These are phyloP conservation scores for Drosophila navojoa DNA, from an alignment of 1,140 invertebrate species.

Conservation along the genomic window DNA sequence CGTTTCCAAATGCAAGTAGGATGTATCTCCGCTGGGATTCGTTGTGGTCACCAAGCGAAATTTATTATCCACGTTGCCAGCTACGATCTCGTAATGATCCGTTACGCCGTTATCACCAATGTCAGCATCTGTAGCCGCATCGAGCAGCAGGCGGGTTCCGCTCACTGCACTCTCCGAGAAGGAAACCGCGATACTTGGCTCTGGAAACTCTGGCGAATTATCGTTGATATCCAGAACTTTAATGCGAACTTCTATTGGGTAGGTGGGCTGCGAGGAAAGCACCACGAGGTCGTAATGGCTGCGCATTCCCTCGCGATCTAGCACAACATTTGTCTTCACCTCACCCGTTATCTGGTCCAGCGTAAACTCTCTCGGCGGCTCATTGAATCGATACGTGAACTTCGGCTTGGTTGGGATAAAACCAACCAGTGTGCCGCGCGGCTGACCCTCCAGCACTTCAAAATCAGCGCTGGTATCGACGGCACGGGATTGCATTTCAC, in stretches of 20 bases:
- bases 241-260: constrained; percentile 95
- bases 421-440: constrained; percentile 92
- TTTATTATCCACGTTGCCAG: constrained; percentile 93
- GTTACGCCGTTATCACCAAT: constrained; percentile 93
- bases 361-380: constrained; percentile 92
- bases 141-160: constrained; percentile 93
- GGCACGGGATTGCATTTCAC: constrained; percentile 92
- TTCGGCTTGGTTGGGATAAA: constrained; percentile 93
- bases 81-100: constrained; percentile 94
- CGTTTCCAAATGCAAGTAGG: constrained; percentile 95
- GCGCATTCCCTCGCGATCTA: constrained; percentile 92
- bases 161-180: constrained; percentile 96
- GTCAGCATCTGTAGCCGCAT: constrained; percentile 94
- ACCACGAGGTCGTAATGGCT: constrained; percentile 95
- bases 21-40: constrained; percentile 94
- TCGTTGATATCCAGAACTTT: constrained; percentile 94
- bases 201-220: constrained; percentile 95
- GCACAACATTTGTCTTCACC: constrained; percentile 90
- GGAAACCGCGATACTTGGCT: constrained; percentile 91
- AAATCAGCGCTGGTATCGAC: constrained; percentile 94
- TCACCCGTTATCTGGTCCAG: constrained; percentile 92
- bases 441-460: constrained; percentile 92
- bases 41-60: constrained; percentile 93
- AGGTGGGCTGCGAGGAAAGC: constrained; percentile 95
- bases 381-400: constrained; percentile 96